Base-by-base conservation (phyloP, 2,888 invertebrate genomes). In the Drosophila meridiana region DNA sequence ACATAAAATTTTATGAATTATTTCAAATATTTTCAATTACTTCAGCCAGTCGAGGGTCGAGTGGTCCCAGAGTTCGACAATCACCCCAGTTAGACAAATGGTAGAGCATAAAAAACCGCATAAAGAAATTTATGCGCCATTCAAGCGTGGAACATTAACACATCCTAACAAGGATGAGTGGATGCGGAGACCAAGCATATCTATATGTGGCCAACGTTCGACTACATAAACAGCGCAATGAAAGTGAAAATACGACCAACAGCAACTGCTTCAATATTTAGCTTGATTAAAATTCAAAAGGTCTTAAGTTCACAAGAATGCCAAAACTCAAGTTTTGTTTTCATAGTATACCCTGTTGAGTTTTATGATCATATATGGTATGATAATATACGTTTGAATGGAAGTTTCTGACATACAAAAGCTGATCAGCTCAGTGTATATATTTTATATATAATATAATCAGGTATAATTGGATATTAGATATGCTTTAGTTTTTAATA, bases 1-100 rank as follows among this genome's bases (percentile, higher is more conserved):
- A 74, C 84, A 90, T 87, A 89, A 87, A 89, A 89, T 84, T 87
- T 78, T 84, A 89, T 87, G 90, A 87, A 90, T 87, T 90, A 90
- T 89, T 84, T 83, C 66, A 90, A 87, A 89, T 84, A 87, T 89
- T 90, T 89, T 87, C 87, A 87, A 87, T 87, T 87, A 89, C 87
- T 77, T 56, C 62, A 72, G 45, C 50, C 40, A 40, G 55, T 50
- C 42, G 61, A 66, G 67, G 36, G 65, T 60, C 65, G 66, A 61
- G 60, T 50, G 47, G 48, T 43, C 63, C 63, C 42, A 52, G 28
- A 66, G 65, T 20, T 20, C 62, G 66, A 61, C 55, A 79, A 67
- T 69, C 80, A 69, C 69, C 78, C 74, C 55, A 72, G 59, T 71
- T 67, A 69, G 69, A 79, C 76, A 80, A 81, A 78, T 69, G 70